Percentiles rank a stretch among this genome's conserved stretches.
phyloP scores from a whole-genome alignment of 2,797 vertebrate species.

The Centroberyx gerrardi region DNA sequence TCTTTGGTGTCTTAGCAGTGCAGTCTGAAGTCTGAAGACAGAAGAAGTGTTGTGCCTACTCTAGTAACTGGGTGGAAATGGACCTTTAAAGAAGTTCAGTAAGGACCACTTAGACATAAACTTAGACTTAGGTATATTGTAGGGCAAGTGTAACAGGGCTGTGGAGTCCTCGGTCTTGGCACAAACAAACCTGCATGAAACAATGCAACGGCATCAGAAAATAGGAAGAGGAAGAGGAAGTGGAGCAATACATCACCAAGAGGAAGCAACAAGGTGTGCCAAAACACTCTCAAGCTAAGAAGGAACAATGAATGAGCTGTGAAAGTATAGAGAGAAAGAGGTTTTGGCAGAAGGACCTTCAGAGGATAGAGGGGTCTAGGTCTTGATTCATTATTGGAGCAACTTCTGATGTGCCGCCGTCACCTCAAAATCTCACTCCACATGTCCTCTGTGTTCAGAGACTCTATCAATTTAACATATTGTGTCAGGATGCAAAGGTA shows the following conservation, averaged over 20 bases:
- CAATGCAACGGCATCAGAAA: slow-evolving; percentile 33
- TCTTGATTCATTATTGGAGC: slow-evolving; percentile 37
- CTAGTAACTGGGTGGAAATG: too few relatives aligned
- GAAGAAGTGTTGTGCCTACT: too few relatives aligned
- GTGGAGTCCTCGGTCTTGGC: background rate
- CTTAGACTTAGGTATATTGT: background rate
- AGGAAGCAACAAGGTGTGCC: slow-evolving; percentile 41
- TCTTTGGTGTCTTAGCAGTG: too few relatives aligned
- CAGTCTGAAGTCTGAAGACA: too few relatives aligned
- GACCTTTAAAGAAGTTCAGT: too few relatives aligned
- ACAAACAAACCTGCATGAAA: slow-evolving; percentile 40
- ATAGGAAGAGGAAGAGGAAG: slow-evolving; percentile 54
- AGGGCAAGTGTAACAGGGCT: slow-evolving; percentile 2
- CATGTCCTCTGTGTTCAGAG: slow-evolving; percentile 6
- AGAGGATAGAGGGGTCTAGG: background rate
- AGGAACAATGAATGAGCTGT: slow-evolving; percentile 18
- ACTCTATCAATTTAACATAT: background rate
- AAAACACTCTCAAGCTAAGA: slow-evolving; percentile 13
- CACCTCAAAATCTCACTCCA: slow-evolving; percentile 26
- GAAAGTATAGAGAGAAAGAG: slow-evolving; percentile 26
- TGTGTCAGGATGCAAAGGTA: background rate
- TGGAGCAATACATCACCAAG: slow-evolving; percentile 2
- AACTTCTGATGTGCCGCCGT: slow-evolving; percentile 26
- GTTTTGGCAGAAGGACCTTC: background rate
- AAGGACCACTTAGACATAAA: background rate